These are phyloP conservation scores for Drosophila picticornis DNA, from an alignment of 2,888 invertebrate species.

Conservation along the genomic window DNA sequence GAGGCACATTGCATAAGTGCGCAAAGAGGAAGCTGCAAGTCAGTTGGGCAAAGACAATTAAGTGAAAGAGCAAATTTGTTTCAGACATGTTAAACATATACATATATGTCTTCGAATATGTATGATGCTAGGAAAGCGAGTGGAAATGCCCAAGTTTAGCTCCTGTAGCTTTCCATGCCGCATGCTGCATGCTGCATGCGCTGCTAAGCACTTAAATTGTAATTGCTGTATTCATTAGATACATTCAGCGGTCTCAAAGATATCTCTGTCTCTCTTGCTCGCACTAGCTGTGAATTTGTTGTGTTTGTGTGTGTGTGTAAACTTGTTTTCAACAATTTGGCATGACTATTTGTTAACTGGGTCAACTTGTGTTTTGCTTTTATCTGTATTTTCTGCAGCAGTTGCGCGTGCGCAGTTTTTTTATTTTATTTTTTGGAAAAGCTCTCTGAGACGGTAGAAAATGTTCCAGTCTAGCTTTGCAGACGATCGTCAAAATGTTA, in stretches of 20 bases:
- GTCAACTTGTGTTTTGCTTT: conserved; percentile 59
- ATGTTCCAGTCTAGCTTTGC: not conserved
- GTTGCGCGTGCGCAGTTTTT: conserved; percentile 36
- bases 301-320: conserved; percentile 36
- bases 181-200: conserved; percentile 37
- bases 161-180: conserved; percentile 36
- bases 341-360: conserved; percentile 70
- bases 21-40: conserved; percentile 54
- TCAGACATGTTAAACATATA: not conserved
- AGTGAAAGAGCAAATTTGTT: not conserved
- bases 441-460: not conserved
- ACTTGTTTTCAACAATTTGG: conserved; percentile 71
- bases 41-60: conserved; percentile 11
- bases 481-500: not conserved
- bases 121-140: conserved; percentile 15
- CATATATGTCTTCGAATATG: not conserved
- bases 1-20: conserved; percentile 52
- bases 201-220: conserved; percentile 55
- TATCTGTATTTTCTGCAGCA: conserved; percentile 34
- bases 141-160: conserved; percentile 39
- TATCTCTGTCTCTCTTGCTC: conserved; percentile 20
- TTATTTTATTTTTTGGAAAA: conserved; percentile 20
- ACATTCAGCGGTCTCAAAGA: conserved; percentile 30
- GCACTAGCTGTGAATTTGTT: conserved; percentile 2
- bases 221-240: conserved; percentile 62